phyloP scores from a whole-genome alignment of 2,113 vertebrate genomes.

The Glareola pratincola region DNA sequence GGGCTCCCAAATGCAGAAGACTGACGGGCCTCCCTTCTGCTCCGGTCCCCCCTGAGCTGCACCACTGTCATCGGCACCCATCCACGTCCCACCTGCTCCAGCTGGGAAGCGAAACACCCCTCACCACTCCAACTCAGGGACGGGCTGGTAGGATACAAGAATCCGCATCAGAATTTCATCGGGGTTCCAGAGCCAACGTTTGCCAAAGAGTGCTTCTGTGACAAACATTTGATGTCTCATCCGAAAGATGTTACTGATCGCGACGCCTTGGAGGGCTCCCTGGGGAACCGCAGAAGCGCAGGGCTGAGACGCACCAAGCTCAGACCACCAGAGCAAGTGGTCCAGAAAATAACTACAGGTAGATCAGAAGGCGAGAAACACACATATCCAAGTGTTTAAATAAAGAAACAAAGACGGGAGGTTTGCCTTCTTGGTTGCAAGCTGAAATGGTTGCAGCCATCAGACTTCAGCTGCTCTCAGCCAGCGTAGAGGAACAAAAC shows the following conservation, averaged over 20 bases:
- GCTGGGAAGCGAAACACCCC: not conserved
- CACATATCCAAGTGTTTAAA: not conserved
- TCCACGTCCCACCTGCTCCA: not conserved
- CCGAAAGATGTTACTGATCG: not conserved
- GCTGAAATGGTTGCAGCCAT: not conserved
- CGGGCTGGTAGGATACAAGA: not conserved
- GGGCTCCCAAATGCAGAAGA: not conserved
- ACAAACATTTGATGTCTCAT: not conserved
- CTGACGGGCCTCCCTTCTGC: not conserved
- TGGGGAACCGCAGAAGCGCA: not conserved
- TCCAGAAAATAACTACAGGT: not conserved
- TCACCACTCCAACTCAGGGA: not conserved
- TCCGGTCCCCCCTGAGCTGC: not conserved
- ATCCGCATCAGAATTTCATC: not conserved
- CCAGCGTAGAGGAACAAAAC: fast-evolving
- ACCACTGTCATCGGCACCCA: not conserved
- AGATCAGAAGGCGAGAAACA: not conserved
- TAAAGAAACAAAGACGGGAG: not conserved
- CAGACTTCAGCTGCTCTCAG: not conserved
- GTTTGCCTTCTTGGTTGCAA: not conserved
- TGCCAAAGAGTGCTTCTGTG: not conserved
- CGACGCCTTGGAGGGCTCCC: not conserved
- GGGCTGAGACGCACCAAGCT: not conserved
- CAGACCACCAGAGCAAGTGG: too few species aligned
- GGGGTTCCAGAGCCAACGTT: not conserved